Conservation (phyloP, 2,888 invertebrate species). For the Cataglyphis livida region DNA sequence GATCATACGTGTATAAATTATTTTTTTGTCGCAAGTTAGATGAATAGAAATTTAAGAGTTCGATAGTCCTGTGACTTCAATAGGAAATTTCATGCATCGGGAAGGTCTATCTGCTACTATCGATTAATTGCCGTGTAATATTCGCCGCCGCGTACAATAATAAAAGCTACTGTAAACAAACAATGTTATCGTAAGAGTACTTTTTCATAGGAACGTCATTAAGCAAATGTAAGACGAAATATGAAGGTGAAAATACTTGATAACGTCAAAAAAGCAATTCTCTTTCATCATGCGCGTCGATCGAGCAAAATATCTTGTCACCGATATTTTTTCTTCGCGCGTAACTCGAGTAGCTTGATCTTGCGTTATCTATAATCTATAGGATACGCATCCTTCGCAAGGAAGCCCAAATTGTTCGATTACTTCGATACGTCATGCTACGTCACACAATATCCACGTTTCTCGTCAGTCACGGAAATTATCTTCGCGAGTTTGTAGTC, state of each 20-base stretch:
- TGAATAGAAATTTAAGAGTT: constrained; percentile 19
- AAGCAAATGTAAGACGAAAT: constrained; percentile 34
- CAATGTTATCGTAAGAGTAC: background rate
- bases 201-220: constrained; percentile 18
- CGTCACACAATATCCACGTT: background rate
- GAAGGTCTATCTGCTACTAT: constrained; percentile 16
- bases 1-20: constrained; percentile 10
- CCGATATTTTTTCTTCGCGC: constrained; percentile 23
- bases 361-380: constrained; percentile 2
- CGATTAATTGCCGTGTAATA: constrained; percentile 34
- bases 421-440: background rate
- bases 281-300: constrained; percentile 22
- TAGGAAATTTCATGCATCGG: constrained; percentile 11
- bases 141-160: constrained; percentile 8
- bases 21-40: constrained; percentile 25
- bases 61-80: background rate
- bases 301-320: constrained; percentile 33
- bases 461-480: constrained; percentile 2
- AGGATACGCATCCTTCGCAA: background rate
- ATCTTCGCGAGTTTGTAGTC: background rate
- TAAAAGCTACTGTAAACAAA: background rate
- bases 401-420: background rate
- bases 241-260: constrained; percentile 42
- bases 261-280: constrained; percentile 32
- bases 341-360: constrained; percentile 42